A percentile compares a stretch with the other conserved stretches of the same genome.
phyloP scores from a whole-genome alignment of 2,113 vertebrate species.

The Ictidomys tridecemlineatus region DNA sequence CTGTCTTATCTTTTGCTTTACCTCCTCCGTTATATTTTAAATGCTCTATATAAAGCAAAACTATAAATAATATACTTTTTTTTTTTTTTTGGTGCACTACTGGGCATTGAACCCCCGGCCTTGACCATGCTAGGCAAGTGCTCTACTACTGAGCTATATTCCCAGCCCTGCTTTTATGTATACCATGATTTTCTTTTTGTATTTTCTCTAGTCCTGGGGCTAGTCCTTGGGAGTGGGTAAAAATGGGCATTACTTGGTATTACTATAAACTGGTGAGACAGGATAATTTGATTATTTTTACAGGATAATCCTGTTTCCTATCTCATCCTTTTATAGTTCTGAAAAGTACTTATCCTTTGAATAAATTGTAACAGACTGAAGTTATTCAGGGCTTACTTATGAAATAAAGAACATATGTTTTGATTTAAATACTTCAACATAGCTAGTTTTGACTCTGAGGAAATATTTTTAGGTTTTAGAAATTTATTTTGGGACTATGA shows the following conservation, averaged over 20 bases:
- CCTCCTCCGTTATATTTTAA: not conserved
- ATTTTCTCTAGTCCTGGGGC: not conserved
- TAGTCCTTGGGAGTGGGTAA: not conserved
- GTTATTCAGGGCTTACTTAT: constrained; percentile 4
- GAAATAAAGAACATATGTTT: constrained; percentile 51
- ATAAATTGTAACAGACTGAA: constrained; percentile 29
- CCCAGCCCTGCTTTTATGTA: not conserved
- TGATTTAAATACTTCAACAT: constrained; percentile 47
- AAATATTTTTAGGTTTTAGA: constrained; percentile 56
- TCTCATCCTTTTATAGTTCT: constrained; percentile 31
- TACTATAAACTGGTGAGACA: not conserved
- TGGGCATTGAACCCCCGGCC: too few relatives aligned
- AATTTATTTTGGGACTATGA: constrained; percentile 44
- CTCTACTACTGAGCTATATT: too few relatives aligned
- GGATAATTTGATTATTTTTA: not conserved
- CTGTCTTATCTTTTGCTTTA: not conserved
- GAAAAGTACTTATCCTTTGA: not conserved
- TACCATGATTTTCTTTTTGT: not conserved
- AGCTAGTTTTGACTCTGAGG: constrained; percentile 39
- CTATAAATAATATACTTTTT: not conserved
- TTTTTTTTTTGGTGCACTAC: too few relatives aligned
- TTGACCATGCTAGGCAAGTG: too few relatives aligned
- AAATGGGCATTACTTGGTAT: not conserved
- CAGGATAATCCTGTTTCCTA: not conserved
- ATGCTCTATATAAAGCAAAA: not conserved